These are phyloP conservation scores for Uloborus plumipes DNA, from an alignment of 2,888 invertebrate genomes.

Conservation along the genomic window DNA sequence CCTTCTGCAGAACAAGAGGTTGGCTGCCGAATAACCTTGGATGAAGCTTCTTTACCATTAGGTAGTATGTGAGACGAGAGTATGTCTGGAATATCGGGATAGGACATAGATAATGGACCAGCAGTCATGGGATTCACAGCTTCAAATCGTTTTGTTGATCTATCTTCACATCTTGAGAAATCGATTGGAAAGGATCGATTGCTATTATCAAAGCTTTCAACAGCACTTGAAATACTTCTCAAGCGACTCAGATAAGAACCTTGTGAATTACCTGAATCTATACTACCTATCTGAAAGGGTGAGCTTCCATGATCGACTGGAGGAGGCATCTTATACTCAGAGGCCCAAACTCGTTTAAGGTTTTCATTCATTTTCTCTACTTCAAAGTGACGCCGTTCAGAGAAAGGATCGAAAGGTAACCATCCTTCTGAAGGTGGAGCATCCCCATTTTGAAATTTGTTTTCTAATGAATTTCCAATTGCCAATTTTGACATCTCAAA, in stretches of 20 bases:
- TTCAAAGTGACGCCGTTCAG: constrained; percentile 15
- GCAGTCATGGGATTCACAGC: constrained; percentile 30
- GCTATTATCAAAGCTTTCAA: constrained; percentile 29
- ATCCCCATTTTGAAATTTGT: constrained; percentile 15
- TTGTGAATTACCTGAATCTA: constrained; percentile 22
- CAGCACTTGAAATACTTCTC: constrained; percentile 20
- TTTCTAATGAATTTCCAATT: constrained; percentile 9
- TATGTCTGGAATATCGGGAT: constrained; percentile 58
- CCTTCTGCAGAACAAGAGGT: constrained; percentile 25
- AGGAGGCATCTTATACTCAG: constrained; percentile 23
- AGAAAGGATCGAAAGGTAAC: constrained; percentile 18
- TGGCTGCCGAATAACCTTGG: constrained; percentile 54
- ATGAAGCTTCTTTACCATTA: constrained; percentile 23
- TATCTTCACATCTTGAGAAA: constrained; percentile 17
- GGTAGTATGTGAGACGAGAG: constrained; percentile 31
- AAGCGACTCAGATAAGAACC: constrained; percentile 45
- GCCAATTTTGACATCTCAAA: constrained; percentile 43
- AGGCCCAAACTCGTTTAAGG: constrained; percentile 10
- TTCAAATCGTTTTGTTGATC: constrained; percentile 3
- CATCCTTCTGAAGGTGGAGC: no score
- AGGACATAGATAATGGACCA: constrained; percentile 54
- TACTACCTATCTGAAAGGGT: constrained; percentile 14
- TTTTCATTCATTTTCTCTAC: constrained; percentile 20
- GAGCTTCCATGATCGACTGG: constrained; percentile 22
- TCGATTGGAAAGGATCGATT: constrained; percentile 24